These are phyloP conservation scores for Ischnus inquisitorius DNA, from an alignment of 2,888 invertebrate species.

Conservation along the genomic window DNA sequence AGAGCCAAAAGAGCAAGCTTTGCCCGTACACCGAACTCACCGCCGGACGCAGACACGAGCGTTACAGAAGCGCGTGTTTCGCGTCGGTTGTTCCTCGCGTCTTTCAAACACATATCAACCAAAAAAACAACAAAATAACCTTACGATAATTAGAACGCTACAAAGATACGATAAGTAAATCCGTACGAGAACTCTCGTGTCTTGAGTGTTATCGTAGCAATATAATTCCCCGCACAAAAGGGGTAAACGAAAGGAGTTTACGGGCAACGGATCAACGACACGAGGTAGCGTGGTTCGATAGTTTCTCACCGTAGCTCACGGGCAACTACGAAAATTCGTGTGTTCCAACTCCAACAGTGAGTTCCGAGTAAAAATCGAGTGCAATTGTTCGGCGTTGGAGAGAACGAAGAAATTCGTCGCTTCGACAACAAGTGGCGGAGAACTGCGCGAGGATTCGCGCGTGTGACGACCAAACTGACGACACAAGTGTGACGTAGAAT, in stretches of 20 bases:
- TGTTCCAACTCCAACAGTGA: background rate
- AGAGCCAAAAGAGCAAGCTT: conserved; percentile 68
- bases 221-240: background rate
- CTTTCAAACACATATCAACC: conserved; percentile 27
- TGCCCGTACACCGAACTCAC: conserved; percentile 58
- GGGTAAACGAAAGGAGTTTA: background rate
- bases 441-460: background rate
- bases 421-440: too few relatives aligned
- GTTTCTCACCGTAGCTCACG: conserved; percentile 33
- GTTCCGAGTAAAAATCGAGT: background rate
- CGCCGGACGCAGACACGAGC: conserved; percentile 44
- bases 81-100: conserved; percentile 41
- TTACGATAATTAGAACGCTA: background rate
- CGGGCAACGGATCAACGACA: conserved; percentile 49
- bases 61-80: conserved; percentile 55
- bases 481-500: background rate
- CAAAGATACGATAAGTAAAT: background rate
- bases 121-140: background rate
- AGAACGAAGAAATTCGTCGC: background rate
- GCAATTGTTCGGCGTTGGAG: background rate
- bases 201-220: background rate
- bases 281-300: conserved; percentile 12
- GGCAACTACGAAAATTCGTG: background rate
- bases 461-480: conserved; percentile 69
- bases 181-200: background rate